Base-by-base conservation (phyloP, 2,113 vertebrate species). In the Sinocyclocheilus rhinocerous region DNA sequence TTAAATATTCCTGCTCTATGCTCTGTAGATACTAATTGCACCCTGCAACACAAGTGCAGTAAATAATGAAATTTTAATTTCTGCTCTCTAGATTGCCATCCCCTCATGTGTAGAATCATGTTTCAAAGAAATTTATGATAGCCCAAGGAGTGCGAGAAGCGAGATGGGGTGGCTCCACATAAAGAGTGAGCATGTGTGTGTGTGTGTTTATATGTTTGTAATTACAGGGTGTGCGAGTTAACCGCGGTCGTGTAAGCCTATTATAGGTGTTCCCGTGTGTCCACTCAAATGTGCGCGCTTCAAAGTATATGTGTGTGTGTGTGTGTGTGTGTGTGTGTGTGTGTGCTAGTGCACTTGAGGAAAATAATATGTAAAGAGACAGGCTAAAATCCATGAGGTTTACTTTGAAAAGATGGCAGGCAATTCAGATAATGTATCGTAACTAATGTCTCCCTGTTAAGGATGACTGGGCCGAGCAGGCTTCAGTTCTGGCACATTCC, bases 61-160 rank as follows among this genome's bases (percentile, higher is more conserved):
- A 95, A 98, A 98, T 97, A 98, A 98, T 97, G 94, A 96, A 97
- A 98, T 97, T 98, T 97, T 97, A 97, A 95, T 95, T 95, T 92
- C 91, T 91, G 83, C 81, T 85, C 81, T 61, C 81, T 52, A 45
- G 65, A 77, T 90, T 90, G 90, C 89, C 26, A 90, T 93, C 89
- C 89, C 87, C 90, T 92, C 84, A 81, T 88, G 89, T 90, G 89
- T 69, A 86, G 90, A 90, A 85, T 83, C 89, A 91, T 87, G 91
- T 93, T 93, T 94, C 92, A 92, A 92, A 91, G 91, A 91, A 96
- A 97, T 96, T 95, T 96, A 96, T 95, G 86, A 90, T 26, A 89
- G 95, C 91, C 83, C 89, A 88, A 87, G 89, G 89, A 94, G 90
- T 90, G 88, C 94, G 61, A 90, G 84, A 39, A 89, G 67, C 3